Base-by-base conservation (phyloP, 1,140 invertebrate genomes). In the Chelonus insularis region DNA sequence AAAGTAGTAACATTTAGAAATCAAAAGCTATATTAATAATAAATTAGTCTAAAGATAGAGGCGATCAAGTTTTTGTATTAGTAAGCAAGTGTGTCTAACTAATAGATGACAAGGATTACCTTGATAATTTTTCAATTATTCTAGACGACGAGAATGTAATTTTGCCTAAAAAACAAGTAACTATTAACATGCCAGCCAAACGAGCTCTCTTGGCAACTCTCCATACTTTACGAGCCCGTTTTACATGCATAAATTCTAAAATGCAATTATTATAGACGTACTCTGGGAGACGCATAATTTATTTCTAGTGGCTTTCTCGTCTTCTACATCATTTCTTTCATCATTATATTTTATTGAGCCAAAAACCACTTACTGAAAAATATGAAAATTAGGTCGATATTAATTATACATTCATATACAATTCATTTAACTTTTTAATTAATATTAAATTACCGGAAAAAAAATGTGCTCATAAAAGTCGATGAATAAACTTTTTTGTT, bases 241-340 rank as follows among this genome's bases (percentile, higher is more conserved):
- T 67, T 64, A 58, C 59, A 66, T 63, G 61, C 61, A 68, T 72
- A 72, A 70, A 72, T 72, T 67, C 60, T 32, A 43, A 54, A 29
- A 65, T 59, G 61, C 62, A 52, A 66, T 70, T 67, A 70, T 70
- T 70, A 63, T 52, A 63, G 61, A 58, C 56, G 41, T 43, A 37
- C 41, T 50, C 61, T 41, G 37, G 43, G 48, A 55, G 14, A 16
- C 52, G 39, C 32, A 39, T 55, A 55, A 55, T 55, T 57, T 57
- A 57, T 57, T 57, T 14, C 21, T 32, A 14, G 25, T 11, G 34
- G 52, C 11, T 29, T 55, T 18, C 52, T 39, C 39, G 21, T 39
- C 34, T 39, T 39, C 12, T 21, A 37, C 14, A 39, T 34, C 14
- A n/a, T 55, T 55, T 55, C 12, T 52, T 8, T 20, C 50, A 8